Percentiles rank a stretch among this genome's conserved stretches.
These are phyloP conservation scores for Helicoverpa zea DNA, from an alignment of 1,140 invertebrate genomes.

Conservation along the genomic window DNA sequence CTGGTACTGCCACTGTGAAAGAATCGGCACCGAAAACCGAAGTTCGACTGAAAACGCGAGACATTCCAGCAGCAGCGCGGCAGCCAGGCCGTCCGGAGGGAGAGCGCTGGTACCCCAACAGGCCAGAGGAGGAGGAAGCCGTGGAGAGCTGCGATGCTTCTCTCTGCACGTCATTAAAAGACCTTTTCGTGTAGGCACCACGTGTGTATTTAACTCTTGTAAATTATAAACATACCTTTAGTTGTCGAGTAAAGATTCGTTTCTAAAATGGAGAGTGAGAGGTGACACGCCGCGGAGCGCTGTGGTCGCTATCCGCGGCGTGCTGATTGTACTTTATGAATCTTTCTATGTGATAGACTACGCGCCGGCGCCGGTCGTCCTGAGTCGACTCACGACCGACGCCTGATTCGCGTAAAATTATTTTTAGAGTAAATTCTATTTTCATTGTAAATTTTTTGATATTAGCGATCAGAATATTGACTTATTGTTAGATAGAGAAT, in stretches of 20 bases:
- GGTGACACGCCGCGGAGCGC: conserved; percentile 43
- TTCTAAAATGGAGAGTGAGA: conserved; percentile 67
- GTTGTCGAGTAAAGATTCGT: conserved; percentile 73
- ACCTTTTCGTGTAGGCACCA: conserved; percentile 90
- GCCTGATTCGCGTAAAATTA: conserved; percentile 73
- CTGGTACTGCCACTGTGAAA: conserved; percentile 79
- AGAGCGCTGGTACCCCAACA: conserved; percentile 84
- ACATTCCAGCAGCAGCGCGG: conserved; percentile 69
- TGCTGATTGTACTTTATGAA: conserved; percentile 77
- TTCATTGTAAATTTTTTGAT: conserved; percentile 86
- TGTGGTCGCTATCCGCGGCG: conserved; percentile 17
- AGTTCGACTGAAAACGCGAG: conserved; percentile 69
- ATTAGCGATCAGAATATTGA: conserved; percentile 82
- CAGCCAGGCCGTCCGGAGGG: conserved; percentile 61
- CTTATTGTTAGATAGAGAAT: conserved; percentile 84
- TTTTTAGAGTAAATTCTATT: conserved; percentile 86
- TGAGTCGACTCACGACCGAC: conserved; percentile 79
- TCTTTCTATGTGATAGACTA: conserved; percentile 85
- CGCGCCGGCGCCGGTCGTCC: conserved; percentile 77
- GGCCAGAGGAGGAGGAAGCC: conserved; percentile 88
- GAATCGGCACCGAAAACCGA: conserved; percentile 63
- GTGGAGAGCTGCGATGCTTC: conserved; percentile 91
- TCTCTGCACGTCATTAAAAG: conserved; percentile 93
- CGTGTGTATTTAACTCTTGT: conserved; percentile 70
- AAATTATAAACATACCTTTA: conserved; percentile 72